Percentiles rank a stretch among this genome's conserved stretches.
These are phyloP conservation scores for Clarias gariepinus DNA, from an alignment of 2,113 vertebrate genomes.

Conservation along the genomic window DNA sequence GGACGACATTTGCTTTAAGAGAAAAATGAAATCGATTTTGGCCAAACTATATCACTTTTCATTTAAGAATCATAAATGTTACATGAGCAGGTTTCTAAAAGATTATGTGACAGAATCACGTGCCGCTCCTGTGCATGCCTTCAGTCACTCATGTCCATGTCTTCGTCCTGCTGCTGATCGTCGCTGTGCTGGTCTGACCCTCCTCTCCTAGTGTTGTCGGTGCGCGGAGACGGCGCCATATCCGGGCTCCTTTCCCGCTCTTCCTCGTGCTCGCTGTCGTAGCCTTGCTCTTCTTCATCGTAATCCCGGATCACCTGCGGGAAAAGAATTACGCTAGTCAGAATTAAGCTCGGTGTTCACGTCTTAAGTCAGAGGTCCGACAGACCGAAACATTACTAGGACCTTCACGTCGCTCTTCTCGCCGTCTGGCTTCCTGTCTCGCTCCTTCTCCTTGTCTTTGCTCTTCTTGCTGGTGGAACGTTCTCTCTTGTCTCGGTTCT, in stretches of 20 bases:
- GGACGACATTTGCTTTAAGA: not conserved
- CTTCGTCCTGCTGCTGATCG: slow-evolving; percentile 89
- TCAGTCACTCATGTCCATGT: slow-evolving; percentile 99
- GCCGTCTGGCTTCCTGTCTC: slow-evolving; percentile 88
- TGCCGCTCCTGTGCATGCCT: not conserved
- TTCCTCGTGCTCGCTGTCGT: slow-evolving; percentile 91
- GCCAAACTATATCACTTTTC: not conserved
- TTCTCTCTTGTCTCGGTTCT: slow-evolving; percentile 85
- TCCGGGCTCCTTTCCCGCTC: slow-evolving; percentile 79
- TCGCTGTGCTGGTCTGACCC: slow-evolving; percentile 90
- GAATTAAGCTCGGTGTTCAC: not conserved
- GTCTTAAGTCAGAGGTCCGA: not conserved
- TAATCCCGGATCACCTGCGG: slow-evolving; percentile 94
- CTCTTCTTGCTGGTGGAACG: slow-evolving; percentile 90
- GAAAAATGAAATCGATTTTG: not conserved
- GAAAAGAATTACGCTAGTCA: no score
- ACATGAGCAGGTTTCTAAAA: slow-evolving; percentile 7
- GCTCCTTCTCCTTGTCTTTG: slow-evolving; percentile 94
- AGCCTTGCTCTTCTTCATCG: slow-evolving; percentile 96
- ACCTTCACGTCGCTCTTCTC: slow-evolving; percentile 96
- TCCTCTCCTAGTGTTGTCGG: slow-evolving; percentile 75
- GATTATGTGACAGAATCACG: not conserved
- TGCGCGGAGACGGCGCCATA: slow-evolving; percentile 74
- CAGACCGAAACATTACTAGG: not conserved
- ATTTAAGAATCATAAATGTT: not conserved